Evolutionary conservation across 2,113 vertebrate species (phyloP).

Genomic region (Empidonax traillii): DNA sequence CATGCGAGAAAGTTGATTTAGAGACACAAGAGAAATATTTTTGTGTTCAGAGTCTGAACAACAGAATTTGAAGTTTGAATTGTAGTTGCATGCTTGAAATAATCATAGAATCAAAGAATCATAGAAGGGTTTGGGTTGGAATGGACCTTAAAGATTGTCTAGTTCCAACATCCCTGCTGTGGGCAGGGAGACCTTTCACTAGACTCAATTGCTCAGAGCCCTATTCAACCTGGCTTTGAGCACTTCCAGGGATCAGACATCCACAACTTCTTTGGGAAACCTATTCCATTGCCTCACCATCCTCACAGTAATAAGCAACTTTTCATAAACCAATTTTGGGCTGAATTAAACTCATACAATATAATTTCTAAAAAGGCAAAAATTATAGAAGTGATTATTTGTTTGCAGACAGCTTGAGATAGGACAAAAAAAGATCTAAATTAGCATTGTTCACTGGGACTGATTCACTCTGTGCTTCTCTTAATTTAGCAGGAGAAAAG

Average conservation of each 20-base stretch:
- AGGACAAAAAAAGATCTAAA: not conserved
- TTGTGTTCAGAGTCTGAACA: not conserved
- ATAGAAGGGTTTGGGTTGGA: accelerated
- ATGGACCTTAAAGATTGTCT: not conserved
- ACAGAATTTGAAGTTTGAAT: not conserved
- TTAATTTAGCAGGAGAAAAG: constrained; percentile 45
- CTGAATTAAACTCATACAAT: not conserved
- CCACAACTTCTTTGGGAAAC: not conserved
- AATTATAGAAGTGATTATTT: not conserved
- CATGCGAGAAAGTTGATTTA: not conserved
- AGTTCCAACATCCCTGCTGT: not conserved
- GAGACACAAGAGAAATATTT: not conserved
- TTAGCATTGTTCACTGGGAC: not conserved
- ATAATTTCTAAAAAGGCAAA: not conserved
- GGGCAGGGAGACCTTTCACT: not conserved
- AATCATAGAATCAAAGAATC: not conserved
- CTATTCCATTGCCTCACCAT: not conserved
- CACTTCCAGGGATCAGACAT: not conserved
- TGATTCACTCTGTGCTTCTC: not conserved
- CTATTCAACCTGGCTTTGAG: not conserved
- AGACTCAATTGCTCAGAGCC: not conserved
- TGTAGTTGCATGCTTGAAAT: not conserved
- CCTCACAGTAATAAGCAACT: not conserved
- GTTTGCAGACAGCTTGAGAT: constrained; percentile 11
- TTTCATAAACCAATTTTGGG: not conserved